A percentile compares a stretch with the other conserved stretches of the same genome.
phyloP scores from a whole-genome alignment of 2,888 invertebrate genomes.

The Aproaerema taeniolella region DNA sequence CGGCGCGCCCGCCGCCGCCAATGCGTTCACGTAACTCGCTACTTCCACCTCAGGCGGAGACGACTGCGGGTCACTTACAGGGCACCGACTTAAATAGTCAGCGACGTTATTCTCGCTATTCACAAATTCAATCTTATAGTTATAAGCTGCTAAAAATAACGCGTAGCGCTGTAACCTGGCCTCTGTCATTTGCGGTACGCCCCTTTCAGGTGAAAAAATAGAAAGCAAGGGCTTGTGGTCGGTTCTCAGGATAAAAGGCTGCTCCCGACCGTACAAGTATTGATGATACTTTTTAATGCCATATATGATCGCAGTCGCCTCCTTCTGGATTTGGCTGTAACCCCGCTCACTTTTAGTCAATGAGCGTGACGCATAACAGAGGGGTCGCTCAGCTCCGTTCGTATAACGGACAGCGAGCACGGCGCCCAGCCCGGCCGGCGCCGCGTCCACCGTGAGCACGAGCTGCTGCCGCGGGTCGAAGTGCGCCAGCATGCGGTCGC shows the following conservation, averaged over 20 bases:
- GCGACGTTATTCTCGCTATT: no score
- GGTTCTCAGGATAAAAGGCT: no score
- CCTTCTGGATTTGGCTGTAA: no score
- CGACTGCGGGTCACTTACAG: no score
- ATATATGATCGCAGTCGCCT: slow-evolving; percentile 22
- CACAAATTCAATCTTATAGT: no score
- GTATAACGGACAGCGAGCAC: slow-evolving; percentile 16
- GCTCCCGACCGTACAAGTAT: slow-evolving; percentile 26
- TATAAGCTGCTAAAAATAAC: no score
- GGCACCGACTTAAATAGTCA: no score
- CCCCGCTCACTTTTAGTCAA: no score
- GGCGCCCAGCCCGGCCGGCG: slow-evolving; percentile 17
- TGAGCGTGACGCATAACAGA: slow-evolving; percentile 19
- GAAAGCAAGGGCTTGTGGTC: no score
- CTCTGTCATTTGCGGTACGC: slow-evolving; percentile 25
- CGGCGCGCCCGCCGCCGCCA: no score
- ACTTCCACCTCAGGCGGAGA: no score
- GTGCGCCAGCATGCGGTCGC: background rate
- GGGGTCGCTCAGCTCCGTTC: slow-evolving; percentile 20
- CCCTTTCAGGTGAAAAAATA: slow-evolving; percentile 32
- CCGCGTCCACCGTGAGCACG: background rate
- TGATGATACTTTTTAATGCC: slow-evolving; percentile 23
- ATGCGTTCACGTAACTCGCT: background rate
- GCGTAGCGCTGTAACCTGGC: no score
- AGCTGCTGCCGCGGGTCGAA: background rate